A percentile compares a stretch with the other conserved stretches of the same genome.
Evolutionary conservation across 1,140 invertebrate genomes (phyloP).

Genomic region (Halesus radiatus): DNA sequence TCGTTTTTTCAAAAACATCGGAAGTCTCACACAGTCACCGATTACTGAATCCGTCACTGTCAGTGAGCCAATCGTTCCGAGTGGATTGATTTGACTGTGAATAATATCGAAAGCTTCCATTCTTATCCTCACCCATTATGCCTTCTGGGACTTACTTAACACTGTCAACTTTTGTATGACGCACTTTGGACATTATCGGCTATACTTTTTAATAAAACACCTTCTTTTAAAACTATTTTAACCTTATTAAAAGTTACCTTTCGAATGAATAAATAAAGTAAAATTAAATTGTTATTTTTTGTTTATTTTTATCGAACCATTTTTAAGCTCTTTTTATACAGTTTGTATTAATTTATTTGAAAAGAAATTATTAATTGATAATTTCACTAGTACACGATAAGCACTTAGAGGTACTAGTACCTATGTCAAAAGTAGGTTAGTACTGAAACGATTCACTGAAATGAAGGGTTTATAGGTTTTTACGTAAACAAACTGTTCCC

Average conservation of each 20-base stretch:
- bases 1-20: background rate
- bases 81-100: no score
- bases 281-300: no score
- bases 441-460: background rate
- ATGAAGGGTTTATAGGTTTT: background rate
- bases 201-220: no score
- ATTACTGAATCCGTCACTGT: background rate
- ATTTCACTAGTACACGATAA: background rate
- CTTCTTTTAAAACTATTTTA: no score
- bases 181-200: background rate
- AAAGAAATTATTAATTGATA: background rate
- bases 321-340: no score
- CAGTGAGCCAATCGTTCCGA: no score
- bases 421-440: slow-evolving; percentile 26
- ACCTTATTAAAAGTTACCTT: no score
- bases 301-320: no score
- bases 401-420: background rate
- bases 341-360: no score
- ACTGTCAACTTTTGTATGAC: background rate
- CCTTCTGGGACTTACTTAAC: background rate
- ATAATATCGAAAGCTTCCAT: background rate
- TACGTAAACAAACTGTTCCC: background rate
- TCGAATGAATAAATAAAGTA: no score
- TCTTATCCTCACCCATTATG: slow-evolving; percentile 4
- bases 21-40: slow-evolving; percentile 9